Conservation (phyloP, 2,113 vertebrate species). For the Chaetops frenatus region DNA sequence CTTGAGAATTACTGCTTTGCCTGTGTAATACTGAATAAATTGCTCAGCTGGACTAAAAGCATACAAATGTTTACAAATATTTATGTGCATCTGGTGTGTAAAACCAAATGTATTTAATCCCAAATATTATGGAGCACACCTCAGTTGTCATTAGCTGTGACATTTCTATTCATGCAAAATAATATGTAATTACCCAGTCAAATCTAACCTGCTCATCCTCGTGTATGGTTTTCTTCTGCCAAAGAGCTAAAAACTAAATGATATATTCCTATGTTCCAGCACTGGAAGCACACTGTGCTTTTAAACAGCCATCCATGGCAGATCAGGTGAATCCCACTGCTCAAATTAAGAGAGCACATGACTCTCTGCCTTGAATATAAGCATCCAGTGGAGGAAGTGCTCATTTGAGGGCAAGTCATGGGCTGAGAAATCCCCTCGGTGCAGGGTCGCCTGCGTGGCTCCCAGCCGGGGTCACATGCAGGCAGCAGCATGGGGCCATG, state of each 20-base stretch:
- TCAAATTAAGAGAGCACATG: slow-evolving; percentile 23
- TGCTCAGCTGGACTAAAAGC: background rate
- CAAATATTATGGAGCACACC: background rate
- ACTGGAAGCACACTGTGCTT: background rate
- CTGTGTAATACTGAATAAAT: background rate
- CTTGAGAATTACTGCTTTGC: background rate
- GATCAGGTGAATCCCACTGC: background rate
- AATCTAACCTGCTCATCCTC: slow-evolving; percentile 21
- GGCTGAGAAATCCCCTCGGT: background rate
- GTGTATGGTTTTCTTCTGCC: background rate
- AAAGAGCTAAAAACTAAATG: slow-evolving; percentile 5
- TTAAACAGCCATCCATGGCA: background rate
- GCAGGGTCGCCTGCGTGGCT: slow-evolving; percentile 13
- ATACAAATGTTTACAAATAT: background rate
- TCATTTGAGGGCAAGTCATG: background rate
- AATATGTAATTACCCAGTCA: background rate
- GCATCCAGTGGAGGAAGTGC: background rate
- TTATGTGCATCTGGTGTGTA: background rate
- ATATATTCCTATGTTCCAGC: background rate
- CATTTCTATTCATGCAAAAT: slow-evolving; percentile 22
- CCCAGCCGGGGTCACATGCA: slow-evolving; percentile 60
- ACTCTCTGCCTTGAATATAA: background rate
- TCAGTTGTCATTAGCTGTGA: background rate
- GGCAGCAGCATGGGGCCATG: slow-evolving; percentile 54
- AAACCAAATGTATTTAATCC: background rate